These are phyloP conservation scores for Phlogophora meticulosa DNA, from an alignment of 2,888 invertebrate genomes.

Conservation along the genomic window DNA sequence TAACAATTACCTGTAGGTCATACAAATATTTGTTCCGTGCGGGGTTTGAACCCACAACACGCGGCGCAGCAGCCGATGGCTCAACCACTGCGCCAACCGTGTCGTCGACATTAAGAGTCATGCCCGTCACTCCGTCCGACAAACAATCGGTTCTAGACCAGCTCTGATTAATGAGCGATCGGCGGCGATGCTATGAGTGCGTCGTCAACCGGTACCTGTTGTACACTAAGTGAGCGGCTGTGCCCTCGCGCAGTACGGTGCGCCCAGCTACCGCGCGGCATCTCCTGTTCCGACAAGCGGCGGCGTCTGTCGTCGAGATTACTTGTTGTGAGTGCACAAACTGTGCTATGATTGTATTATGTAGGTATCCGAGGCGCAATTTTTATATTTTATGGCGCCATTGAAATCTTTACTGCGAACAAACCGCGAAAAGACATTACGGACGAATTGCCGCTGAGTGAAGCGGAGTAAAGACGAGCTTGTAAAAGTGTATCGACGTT, in stretches of 20 bases:
- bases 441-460: constrained; percentile 22
- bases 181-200: neutral
- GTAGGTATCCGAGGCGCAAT: constrained; percentile 30
- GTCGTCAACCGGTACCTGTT: neutral
- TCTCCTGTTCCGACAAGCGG: constrained; percentile 8
- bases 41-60: no score
- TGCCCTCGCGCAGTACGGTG: neutral
- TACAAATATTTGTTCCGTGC: no score
- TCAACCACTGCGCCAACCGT: no score
- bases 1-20: no score
- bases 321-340: constrained; percentile 33
- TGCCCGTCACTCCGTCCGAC: neutral
- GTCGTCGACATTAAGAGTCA: no score
- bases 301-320: constrained; percentile 24
- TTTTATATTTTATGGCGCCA: constrained; percentile 45
- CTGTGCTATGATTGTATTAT: constrained; percentile 46
- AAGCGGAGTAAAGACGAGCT: constrained; percentile 13
- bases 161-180: constrained; percentile 20
- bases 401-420: constrained; percentile 46
- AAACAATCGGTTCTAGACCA: constrained; percentile 3
- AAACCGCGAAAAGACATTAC: constrained; percentile 41
- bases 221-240: neutral
- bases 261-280: neutral
- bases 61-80: no score
- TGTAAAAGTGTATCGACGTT: constrained; percentile 48